Base-by-base conservation (phyloP, 2,113 vertebrate genomes). In the Odocoileus virginianus region DNA sequence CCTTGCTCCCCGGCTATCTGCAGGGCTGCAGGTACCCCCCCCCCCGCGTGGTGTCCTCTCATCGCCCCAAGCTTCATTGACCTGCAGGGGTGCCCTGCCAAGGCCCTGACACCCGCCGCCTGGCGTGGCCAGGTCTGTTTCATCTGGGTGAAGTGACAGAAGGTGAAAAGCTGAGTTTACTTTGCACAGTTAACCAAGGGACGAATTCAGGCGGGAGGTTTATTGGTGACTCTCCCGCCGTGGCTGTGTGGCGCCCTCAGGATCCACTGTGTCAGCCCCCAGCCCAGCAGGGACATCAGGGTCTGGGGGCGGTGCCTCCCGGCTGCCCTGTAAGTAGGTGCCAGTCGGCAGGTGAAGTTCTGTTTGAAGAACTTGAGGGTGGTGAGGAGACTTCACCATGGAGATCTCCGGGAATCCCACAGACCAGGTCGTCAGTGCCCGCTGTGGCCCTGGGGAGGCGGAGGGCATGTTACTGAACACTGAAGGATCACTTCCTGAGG, bases 391-490 rank as follows among this genome's bases (percentile, higher is more conserved):
- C 13, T 7, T 30, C 43, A 0, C 54, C 36, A 1, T 1, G 0
- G 4, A 61, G 60, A 3, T 4, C 33, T 6, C 16, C 4, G 0
- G 11, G 57, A 33, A 55, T 9, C 60, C 87, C 30, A 27, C 6
- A 27, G 21, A 21, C n/a, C 27, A 0, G 0, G 0, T 6, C 0
- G 0, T 9, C 10, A 40, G 19, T 0, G 55, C 19, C 2, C 15
- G 1, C 7, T 7, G 16, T 4, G 3, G 15, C 54, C 60, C 40
- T 21, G 19, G 74, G 15, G 19, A 45, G 5, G 7, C 0, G 0
- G 2, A 2, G 19, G 57, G 50, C 0, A 0, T 3, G 11, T 11
- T 23, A 0, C 2, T 23, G n/a, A 28, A 36, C 9, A 6, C 33
- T n/a, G n/a, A 5, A 33, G 28, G 64, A 5, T 40, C 43, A 14